Evolutionary conservation across 2,113 vertebrate species (phyloP).

Genomic region (Saccopteryx bilineata): DNA sequence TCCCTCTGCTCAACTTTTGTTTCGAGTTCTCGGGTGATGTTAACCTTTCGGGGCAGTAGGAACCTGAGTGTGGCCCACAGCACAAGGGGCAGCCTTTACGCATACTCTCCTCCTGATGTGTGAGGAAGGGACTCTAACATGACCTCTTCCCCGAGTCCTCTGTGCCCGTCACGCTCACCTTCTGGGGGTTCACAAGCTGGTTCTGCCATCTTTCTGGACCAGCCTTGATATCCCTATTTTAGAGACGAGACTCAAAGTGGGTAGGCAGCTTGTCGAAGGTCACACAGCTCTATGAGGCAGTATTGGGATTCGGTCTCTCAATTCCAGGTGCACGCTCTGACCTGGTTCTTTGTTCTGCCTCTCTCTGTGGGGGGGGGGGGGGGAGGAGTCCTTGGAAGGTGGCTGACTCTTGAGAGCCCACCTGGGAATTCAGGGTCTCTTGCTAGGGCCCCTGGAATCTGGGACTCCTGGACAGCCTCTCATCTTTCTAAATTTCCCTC

Average conservation of each 20-base stretch:
- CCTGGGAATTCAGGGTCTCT: background rate
- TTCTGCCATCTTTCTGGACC: background rate
- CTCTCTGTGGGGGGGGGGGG: background rate
- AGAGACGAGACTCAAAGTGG: background rate
- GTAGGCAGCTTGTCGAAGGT: background rate
- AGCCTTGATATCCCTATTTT: background rate
- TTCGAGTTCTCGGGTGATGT: background rate
- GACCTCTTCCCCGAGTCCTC: background rate
- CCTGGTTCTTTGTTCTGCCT: background rate
- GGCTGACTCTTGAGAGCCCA: background rate
- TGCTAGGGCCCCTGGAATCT: background rate
- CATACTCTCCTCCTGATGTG: background rate
- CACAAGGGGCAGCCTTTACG: background rate
- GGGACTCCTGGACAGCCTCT: background rate
- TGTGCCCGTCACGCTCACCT: background rate
- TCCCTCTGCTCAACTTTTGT: background rate
- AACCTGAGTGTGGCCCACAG: background rate
- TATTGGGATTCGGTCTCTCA: background rate
- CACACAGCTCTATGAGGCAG: background rate
- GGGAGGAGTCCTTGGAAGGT: background rate
- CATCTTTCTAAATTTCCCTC: background rate
- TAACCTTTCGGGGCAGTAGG: background rate
- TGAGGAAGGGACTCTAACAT: background rate
- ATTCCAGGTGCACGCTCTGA: background rate
- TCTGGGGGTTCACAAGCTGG: background rate